Evolutionary conservation across 2,888 invertebrate genomes (phyloP).

Genomic region (Unio delphinus): DNA sequence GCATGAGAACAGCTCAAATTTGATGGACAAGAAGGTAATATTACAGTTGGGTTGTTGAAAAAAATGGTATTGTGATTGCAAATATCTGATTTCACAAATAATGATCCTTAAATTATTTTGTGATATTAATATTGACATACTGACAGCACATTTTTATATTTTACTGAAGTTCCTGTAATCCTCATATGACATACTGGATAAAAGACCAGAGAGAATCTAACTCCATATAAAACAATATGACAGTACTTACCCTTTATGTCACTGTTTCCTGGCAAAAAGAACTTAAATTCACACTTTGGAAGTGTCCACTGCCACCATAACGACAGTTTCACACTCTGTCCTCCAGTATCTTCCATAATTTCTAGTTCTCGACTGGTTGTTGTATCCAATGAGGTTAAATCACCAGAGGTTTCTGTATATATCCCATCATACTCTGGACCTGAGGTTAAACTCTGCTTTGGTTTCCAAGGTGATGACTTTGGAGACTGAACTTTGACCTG

Average conservation of each 20-base stretch:
- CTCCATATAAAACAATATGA: conserved; percentile 1
- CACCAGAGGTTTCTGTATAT: conserved; percentile 48
- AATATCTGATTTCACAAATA: too few species aligned
- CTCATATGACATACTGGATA: too few species aligned
- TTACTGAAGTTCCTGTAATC: too few species aligned
- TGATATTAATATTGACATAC: too few species aligned
- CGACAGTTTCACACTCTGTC: conserved; percentile 58
- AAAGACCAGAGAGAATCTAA: not conserved
- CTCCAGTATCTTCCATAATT: conserved; percentile 27
- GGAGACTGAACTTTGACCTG: too few species aligned
- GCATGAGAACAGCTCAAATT: too few species aligned
- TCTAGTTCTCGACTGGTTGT: conserved; percentile 42
- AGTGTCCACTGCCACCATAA: conserved; percentile 93
- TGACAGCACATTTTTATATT: too few species aligned
- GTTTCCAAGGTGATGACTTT: conserved; percentile 1
- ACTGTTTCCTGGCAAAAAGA: conserved; percentile 65
- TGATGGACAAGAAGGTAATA: too few species aligned
- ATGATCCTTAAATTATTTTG: too few species aligned
- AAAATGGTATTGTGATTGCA: too few species aligned
- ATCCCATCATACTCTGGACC: conserved; percentile 28
- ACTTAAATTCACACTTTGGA: conserved; percentile 81
- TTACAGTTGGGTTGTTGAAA: too few species aligned
- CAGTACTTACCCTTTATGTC: conserved; percentile 17
- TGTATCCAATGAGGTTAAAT: conserved; percentile 43
- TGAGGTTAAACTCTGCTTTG: conserved; percentile 21